phyloP scores from a whole-genome alignment of 2,113 vertebrate species.

The Neogobius melanostomus region DNA sequence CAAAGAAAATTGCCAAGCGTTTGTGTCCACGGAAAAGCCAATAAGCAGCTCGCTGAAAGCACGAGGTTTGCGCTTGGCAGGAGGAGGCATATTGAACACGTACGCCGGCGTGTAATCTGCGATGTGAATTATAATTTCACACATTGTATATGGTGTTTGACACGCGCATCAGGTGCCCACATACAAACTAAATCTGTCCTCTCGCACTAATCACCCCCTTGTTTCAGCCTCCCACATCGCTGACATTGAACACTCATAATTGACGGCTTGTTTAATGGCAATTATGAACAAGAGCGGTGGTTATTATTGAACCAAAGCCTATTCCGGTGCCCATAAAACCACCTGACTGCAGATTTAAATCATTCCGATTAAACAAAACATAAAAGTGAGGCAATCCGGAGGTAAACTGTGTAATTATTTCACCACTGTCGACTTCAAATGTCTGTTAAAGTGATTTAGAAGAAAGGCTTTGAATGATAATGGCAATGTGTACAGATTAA shows the following conservation, averaged over 20 bases:
- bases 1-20: too few relatives aligned
- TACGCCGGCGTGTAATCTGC: not conserved
- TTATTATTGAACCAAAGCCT: not conserved
- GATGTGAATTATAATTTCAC: not conserved
- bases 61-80: not conserved
- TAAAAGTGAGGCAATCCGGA: not conserved
- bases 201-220: slow-evolving; percentile 1
- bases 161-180: slow-evolving; percentile 3
- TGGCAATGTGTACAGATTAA: too few relatives aligned
- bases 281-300: slow-evolving; percentile 10
- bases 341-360: slow-evolving; percentile 5
- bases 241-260: slow-evolving; percentile 6
- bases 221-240: not conserved
- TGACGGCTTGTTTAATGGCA: slow-evolving; percentile 4
- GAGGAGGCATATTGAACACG: not conserved
- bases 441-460: not conserved
- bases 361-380: not conserved
- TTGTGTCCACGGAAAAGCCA: not conserved
- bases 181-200: not conserved
- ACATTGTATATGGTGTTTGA: not conserved
- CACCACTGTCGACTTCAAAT: not conserved
- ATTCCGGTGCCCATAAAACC: not conserved
- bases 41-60: not conserved
- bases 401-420: not conserved
- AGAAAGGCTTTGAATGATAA: not conserved